Evolutionary conservation across 2,113 vertebrate species (phyloP).

Genomic region (Mesitornis unicolor): DNA sequence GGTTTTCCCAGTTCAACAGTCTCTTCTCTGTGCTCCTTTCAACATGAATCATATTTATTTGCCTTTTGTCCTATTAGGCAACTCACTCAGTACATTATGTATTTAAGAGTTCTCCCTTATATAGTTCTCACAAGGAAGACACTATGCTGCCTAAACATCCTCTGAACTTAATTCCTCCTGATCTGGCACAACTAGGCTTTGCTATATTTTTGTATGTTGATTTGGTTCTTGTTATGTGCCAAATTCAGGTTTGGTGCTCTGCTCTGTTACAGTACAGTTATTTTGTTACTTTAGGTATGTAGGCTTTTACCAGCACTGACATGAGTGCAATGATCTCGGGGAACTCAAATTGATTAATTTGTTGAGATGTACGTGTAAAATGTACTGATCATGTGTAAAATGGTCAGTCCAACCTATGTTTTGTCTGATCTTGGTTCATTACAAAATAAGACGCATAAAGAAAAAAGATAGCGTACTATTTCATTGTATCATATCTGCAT

Average conservation of each 20-base stretch:
- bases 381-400: too few relatives aligned
- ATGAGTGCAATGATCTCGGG: neutral
- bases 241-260: neutral
- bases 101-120: neutral
- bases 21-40: neutral
- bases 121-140: neutral
- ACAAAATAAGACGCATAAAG: neutral
- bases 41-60: neutral
- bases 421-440: neutral
- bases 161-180: neutral
- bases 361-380: neutral
- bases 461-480: neutral
- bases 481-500: neutral
- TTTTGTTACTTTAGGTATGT: neutral
- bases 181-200: neutral
- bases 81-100: fast-evolving
- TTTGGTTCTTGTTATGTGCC: neutral
- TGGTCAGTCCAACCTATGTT: neutral
- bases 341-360: neutral
- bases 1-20: neutral
- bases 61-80: neutral
- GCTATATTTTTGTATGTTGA: neutral
- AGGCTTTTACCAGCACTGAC: neutral
- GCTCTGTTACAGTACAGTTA: neutral
- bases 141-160: neutral